Percentiles rank a stretch among this genome's conserved stretches.
Conservation (phyloP, 2,888 invertebrate genomes). For the Kryphioiulus occultus region DNA sequence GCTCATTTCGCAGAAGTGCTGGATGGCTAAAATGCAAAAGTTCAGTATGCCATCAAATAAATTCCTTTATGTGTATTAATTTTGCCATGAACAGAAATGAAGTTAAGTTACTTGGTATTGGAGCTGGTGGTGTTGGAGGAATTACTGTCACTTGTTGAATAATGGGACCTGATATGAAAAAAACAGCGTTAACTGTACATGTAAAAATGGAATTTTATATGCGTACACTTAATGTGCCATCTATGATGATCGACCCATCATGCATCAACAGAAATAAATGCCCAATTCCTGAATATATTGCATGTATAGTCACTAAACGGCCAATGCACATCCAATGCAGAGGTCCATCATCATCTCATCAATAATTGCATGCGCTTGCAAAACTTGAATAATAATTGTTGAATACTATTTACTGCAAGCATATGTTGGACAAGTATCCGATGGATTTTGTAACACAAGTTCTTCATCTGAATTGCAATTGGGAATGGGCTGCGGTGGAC, state of each 20-base stretch:
- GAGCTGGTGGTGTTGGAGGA: neutral
- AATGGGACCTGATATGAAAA: neutral
- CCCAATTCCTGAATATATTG: too few species aligned
- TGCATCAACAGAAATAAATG: too few species aligned
- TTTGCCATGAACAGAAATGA: too few species aligned
- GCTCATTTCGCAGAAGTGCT: constrained; percentile 75
- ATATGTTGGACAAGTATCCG: constrained; percentile 56
- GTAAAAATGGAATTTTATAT: too few species aligned
- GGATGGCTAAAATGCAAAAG: constrained; percentile 57
- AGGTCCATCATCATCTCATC: too few species aligned
- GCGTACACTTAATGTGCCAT: too few species aligned
- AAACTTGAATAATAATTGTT: neutral
- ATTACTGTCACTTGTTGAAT: neutral
- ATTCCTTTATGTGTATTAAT: neutral
- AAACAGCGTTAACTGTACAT: too few species aligned
- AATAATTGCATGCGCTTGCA: neutral
- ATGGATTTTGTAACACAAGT: constrained; percentile 43
- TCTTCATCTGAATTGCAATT: constrained; percentile 43
- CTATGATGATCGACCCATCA: too few species aligned
- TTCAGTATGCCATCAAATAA: neutral
- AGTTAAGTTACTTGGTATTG: neutral
- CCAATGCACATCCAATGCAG: too few species aligned
- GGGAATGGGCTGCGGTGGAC: constrained; percentile 48
- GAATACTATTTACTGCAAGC: constrained; percentile 55
- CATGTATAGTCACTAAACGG: too few species aligned